A percentile compares a stretch with the other conserved stretches of the same genome.
Evolutionary conservation across 53 echinoderm and acorn worm genomes (phyloP).

Genomic region (Zoroaster sp.): DNA sequence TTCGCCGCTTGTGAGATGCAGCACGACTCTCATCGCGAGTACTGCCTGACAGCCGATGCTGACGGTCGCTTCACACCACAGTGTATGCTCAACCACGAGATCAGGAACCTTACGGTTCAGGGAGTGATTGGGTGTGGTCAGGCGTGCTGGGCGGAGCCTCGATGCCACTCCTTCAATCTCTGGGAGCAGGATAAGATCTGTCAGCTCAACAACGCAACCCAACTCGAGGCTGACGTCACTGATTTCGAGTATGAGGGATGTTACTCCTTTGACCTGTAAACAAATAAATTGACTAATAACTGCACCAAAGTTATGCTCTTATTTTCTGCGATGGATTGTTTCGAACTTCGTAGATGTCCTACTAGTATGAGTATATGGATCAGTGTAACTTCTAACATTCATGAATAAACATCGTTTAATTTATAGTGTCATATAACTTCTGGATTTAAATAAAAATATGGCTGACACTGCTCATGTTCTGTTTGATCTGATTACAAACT

Average conservation of each 20-base stretch:
- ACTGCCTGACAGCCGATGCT: neutral
- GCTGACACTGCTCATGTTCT: too few relatives aligned
- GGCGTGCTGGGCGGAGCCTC: neutral
- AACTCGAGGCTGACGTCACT: neutral
- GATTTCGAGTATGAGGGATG: neutral
- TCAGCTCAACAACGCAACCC: neutral
- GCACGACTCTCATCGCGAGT: neutral
- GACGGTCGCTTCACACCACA: neutral
- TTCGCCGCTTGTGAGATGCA: neutral
- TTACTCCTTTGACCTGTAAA: neutral
- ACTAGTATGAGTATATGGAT: too few relatives aligned
- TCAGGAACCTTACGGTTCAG: neutral
- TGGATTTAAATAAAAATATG: too few relatives aligned
- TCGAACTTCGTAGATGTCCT: too few relatives aligned
- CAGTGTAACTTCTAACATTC: too few relatives aligned
- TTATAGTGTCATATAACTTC: too few relatives aligned
- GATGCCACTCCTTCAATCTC: neutral
- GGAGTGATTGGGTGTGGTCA: neutral
- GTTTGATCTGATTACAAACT: too few relatives aligned
- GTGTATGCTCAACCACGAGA: neutral
- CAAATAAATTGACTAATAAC: too few relatives aligned
- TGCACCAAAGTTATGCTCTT: too few relatives aligned
- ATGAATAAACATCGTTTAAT: too few relatives aligned
- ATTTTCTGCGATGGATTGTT: too few relatives aligned
- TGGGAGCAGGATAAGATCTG: neutral